phyloP scores from a whole-genome alignment of 2,113 vertebrate genomes.

The Pipra filicauda region DNA sequence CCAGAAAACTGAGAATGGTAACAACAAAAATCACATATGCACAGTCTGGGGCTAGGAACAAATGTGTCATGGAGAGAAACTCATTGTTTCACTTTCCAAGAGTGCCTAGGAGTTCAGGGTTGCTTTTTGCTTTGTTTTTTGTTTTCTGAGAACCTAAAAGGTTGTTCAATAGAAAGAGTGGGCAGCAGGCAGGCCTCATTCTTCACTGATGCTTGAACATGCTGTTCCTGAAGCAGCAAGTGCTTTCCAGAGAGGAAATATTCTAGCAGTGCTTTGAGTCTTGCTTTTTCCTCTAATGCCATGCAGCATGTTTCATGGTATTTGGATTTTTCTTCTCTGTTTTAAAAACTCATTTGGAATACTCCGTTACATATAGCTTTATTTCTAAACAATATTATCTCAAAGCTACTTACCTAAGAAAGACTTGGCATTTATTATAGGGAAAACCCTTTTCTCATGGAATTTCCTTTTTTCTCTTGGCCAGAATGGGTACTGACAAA shows the following conservation, averaged over 20 bases:
- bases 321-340: neutral
- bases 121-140: neutral
- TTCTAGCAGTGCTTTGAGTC: neutral
- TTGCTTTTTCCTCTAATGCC: neutral
- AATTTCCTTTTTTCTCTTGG: conserved; percentile 8
- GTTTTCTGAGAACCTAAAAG: neutral
- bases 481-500: neutral
- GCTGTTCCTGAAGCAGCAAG: neutral
- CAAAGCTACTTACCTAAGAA: neutral
- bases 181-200: neutral
- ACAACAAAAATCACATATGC: neutral
- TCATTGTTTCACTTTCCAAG: neutral
- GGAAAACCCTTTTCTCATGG: neutral
- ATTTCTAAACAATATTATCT: neutral
- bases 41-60: neutral
- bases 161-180: neutral
- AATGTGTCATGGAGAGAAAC: neutral
- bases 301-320: neutral
- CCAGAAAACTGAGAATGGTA: neutral
- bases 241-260: neutral
- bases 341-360: neutral
- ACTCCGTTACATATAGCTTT: neutral
- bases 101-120: neutral
- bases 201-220: neutral
- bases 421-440: neutral